Evolutionary conservation across 2,113 vertebrate genomes (phyloP).

Genomic region (Nanorana parkeri): DNA sequence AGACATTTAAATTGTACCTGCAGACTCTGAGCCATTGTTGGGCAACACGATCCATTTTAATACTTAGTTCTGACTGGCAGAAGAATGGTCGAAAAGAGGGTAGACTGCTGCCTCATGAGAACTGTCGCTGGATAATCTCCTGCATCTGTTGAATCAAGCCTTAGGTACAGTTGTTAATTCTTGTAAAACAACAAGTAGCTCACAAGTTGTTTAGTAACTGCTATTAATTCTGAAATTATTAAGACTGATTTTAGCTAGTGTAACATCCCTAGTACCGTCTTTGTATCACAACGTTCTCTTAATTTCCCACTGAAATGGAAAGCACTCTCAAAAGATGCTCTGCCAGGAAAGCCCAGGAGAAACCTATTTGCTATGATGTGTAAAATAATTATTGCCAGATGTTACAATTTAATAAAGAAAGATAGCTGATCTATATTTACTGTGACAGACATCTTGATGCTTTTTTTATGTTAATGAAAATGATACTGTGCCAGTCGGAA

Average conservation of each 20-base stretch:
- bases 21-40: too few relatives aligned
- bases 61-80: too few relatives aligned
- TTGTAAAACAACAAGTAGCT: too few relatives aligned
- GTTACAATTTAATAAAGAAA: conserved; percentile 42
- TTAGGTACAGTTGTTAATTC: too few relatives aligned
- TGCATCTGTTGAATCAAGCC: too few relatives aligned
- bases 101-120: too few relatives aligned
- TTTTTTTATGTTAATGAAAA: conserved; percentile 1
- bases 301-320: conserved; percentile 33
- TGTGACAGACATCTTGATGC: conserved; percentile 3
- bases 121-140: too few relatives aligned
- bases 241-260: background rate
- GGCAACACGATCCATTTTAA: too few relatives aligned
- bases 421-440: conserved; percentile 30
- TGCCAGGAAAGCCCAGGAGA: conserved; percentile 46
- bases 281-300: conserved; percentile 16
- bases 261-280: background rate
- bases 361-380: conserved; percentile 44
- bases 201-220: too few relatives aligned
- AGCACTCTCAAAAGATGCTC: conserved; percentile 30
- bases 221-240: background rate
- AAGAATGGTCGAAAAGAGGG: too few relatives aligned
- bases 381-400: conserved; percentile 56
- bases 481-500: background rate
- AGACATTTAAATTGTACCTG: too few relatives aligned